Conservation (phyloP, 2,888 invertebrate species). For the Epistrophe grossulariae region DNA sequence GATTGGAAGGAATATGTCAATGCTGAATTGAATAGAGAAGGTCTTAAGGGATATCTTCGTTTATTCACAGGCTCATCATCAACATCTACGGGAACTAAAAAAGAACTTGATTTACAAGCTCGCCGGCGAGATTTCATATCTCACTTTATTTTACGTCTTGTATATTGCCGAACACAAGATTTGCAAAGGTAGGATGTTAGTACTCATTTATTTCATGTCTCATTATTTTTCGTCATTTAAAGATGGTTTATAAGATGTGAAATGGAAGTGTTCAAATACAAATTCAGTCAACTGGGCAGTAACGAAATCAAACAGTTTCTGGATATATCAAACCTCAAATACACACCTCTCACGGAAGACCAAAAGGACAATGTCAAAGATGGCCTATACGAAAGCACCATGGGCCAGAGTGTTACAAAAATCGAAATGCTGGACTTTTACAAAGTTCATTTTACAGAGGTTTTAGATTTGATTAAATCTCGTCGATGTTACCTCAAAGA, state of each 20-base stretch:
- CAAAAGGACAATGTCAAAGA: constrained; percentile 88
- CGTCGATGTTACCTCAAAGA: constrained; percentile 91
- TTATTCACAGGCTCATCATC: constrained; percentile 85
- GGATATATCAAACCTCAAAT: constrained; percentile 87
- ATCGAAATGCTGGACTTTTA: constrained; percentile 89
- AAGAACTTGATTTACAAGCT: constrained; percentile 87
- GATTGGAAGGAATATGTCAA: constrained; percentile 88
- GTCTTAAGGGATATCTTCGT: constrained; percentile 87
- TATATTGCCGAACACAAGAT: constrained; percentile 95
- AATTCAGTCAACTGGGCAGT: constrained; percentile 87
- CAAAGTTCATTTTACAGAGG: constrained; percentile 94
- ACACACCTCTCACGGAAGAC: constrained; percentile 87
- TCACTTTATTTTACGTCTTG: constrained; percentile 95
- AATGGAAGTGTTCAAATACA: constrained; percentile 93
- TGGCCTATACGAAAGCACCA: constrained; percentile 87
- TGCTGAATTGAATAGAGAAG: constrained; percentile 88
- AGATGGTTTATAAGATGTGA: constrained; percentile 95
- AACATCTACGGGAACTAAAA: constrained; percentile 79
- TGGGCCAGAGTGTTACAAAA: constrained; percentile 85
- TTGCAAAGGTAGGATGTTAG: constrained; percentile 85
- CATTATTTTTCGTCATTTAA: background rate
- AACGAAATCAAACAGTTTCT: constrained; percentile 88
- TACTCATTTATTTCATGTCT: background rate
- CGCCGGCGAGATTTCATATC: constrained; percentile 94
- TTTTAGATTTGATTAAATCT: constrained; percentile 91